A percentile compares a stretch with the other conserved stretches of the same genome.
Conservation (phyloP, 2,888 invertebrate species). For the Nineta flava region DNA sequence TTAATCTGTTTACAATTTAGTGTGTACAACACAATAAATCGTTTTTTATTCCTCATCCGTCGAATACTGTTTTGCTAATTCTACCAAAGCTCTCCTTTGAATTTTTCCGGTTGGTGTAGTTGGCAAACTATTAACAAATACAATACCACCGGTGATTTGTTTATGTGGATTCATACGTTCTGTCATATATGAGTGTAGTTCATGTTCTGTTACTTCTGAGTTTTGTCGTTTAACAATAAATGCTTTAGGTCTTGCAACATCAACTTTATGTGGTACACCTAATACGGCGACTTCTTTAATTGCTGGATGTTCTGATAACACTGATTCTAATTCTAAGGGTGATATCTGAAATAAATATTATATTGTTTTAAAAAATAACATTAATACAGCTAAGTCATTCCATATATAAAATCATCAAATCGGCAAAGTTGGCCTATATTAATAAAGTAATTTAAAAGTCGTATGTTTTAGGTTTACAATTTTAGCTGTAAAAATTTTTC, state of each 20-base stretch:
- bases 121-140: conserved; percentile 1
- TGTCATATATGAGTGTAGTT: neutral
- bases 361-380: neutral
- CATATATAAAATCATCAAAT: conserved; percentile 31
- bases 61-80: neutral
- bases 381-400: conserved; percentile 25
- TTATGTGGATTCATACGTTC: conserved; percentile 2
- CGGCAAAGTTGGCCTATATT: conserved; percentile 34
- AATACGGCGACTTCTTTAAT: conserved; percentile 19
- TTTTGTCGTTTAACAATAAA: neutral
- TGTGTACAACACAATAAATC: too few species aligned
- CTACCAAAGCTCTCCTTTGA: neutral
- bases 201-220: neutral
- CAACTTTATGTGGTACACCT: conserved; percentile 21
- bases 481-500: too few species aligned
- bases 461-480: too few species aligned
- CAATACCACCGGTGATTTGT: conserved; percentile 2
- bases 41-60: neutral
- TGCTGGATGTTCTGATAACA: neutral
- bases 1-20: too few species aligned
- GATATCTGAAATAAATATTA: neutral
- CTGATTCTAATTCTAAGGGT: neutral
- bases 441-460: too few species aligned
- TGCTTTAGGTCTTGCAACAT: conserved; percentile 12
- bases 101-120: conserved; percentile 3